Evolutionary conservation across 2,113 vertebrate genomes (phyloP).

Genomic region (Leptosomus discolor): DNA sequence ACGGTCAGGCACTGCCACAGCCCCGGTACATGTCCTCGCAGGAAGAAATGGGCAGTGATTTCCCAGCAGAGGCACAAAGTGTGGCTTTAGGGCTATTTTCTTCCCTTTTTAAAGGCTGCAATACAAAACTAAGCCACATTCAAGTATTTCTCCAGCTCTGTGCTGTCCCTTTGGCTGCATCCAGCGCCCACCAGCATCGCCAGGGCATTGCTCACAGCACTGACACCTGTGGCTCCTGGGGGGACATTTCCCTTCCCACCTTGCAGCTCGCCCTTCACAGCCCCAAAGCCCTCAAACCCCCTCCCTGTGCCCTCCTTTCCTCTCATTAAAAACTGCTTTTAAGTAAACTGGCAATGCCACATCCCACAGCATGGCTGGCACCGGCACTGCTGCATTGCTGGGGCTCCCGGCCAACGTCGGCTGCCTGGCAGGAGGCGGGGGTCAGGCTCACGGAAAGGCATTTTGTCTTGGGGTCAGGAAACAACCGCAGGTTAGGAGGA

Average conservation of each 20-base stretch:
- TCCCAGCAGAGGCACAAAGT: background rate
- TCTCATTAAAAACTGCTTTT: background rate
- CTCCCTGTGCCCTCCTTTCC: background rate
- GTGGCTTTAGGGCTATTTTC: background rate
- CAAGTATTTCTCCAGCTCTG: background rate
- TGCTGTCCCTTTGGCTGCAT: background rate
- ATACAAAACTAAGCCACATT: background rate
- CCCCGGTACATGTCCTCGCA: rapidly evolving
- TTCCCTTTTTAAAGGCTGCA: background rate
- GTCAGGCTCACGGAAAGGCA: background rate
- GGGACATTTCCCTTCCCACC: background rate
- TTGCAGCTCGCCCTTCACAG: background rate
- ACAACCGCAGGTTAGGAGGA: background rate
- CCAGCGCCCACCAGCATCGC: rapidly evolving
- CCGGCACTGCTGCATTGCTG: rapidly evolving
- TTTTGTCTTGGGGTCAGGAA: background rate
- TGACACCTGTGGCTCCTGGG: background rate
- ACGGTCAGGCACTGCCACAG: background rate
- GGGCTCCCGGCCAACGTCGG: rapidly evolving
- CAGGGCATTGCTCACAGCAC: background rate
- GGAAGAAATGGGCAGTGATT: background rate
- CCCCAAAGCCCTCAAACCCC: background rate
- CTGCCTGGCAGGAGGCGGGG: background rate
- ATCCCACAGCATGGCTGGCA: background rate
- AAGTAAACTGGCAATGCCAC: background rate